Base-by-base conservation (phyloP, 1,140 invertebrate genomes). In the Hylaeus anthracinus region DNA sequence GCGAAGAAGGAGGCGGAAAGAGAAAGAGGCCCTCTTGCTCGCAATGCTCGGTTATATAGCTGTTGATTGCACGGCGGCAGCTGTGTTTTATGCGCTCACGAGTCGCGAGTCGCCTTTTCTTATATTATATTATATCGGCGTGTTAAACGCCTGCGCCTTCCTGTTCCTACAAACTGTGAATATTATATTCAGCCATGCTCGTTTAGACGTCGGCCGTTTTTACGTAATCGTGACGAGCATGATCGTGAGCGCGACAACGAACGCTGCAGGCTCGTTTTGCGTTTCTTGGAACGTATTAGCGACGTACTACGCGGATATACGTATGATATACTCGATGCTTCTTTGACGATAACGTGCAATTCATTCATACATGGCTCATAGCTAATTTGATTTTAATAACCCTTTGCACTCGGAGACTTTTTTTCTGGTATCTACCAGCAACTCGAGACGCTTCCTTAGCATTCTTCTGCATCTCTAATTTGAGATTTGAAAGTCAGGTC, bases 81-180 rank as follows among this genome's bases (percentile, higher is more conserved):
- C 89, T 91, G 90, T 90, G 87, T 90, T 91, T 91, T 90, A 91
- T 88, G 85, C 86, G 76, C 78, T 76, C 79, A 63, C 85, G 71
- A 73, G 26, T 83, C 83, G 84, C 73, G 83, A 80, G 76, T 75
- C 85, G 80, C 77, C 82, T 82, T 85, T 85, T 83, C 81, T 89
- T 87, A 86, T 92, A 90, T 92, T 91, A 91, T 91, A 91, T 91
- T 90, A 91, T 90, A 89, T 91, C 87, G 90, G 85, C 88, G 85
- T 91, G 91, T 92, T 92, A 88, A 92, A 91, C 90, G 90, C 79
- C 88, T 78, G 76, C 88, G 89, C 90, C 84, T 88, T 90, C 88
- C 90, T 90, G 88, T 90, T 90, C 87, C 88, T 88, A 91, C 90
- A 90, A 90, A 90, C 88, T 86, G 90, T 88, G 90, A 92, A 88